These are phyloP conservation scores for Halcyon malimbica DNA, from an alignment of 2,113 vertebrate species.

Conservation along the genomic window DNA sequence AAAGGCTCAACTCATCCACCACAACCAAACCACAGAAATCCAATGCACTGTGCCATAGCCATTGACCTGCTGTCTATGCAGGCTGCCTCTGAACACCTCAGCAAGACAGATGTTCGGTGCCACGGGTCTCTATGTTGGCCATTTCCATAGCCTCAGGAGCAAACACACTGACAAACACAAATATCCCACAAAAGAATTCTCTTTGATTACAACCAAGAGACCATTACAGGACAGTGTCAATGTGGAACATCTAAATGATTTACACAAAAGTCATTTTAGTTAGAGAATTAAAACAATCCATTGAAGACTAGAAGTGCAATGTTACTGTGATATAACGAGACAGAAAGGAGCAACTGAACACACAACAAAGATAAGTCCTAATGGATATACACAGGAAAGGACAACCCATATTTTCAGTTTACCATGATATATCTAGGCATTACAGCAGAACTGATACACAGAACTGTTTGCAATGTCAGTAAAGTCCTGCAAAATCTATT, in stretches of 20 bases:
- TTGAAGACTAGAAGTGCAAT: neutral
- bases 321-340: neutral
- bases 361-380: neutral
- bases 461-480: neutral
- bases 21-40: neutral
- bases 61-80: neutral
- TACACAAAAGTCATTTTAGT: neutral
- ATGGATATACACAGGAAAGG: neutral
- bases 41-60: neutral
- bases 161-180: neutral
- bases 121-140: neutral
- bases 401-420: neutral
- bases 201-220: neutral
- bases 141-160: neutral
- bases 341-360: conserved; percentile 24
- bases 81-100: neutral
- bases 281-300: neutral
- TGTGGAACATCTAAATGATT: conserved; percentile 16
- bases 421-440: neutral
- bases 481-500: neutral
- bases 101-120: neutral
- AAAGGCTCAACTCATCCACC: neutral
- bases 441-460: neutral
- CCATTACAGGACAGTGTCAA: neutral
- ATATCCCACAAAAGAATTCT: neutral